Evolutionary conservation across 2,113 vertebrate genomes (phyloP).

Genomic region (Dryoscopus gambensis): DNA sequence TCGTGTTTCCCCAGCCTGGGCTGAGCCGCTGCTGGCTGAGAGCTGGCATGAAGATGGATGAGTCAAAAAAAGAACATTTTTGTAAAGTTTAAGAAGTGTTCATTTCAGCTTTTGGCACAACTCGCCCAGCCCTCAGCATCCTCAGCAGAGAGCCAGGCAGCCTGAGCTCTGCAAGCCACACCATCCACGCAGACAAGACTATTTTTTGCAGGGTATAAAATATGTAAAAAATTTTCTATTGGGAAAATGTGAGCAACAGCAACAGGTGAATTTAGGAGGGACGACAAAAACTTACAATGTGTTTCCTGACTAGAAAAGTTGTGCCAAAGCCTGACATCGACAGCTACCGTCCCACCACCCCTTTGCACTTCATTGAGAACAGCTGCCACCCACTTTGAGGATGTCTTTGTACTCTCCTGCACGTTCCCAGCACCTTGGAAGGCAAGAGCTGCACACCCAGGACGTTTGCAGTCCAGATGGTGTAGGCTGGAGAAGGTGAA

Average conservation of each 20-base stretch:
- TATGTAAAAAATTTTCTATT: neutral
- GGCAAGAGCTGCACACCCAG: neutral
- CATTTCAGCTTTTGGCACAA: neutral
- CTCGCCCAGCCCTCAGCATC: neutral
- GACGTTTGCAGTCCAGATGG: constrained; percentile 29
- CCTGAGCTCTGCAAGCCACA: neutral
- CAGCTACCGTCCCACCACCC: neutral
- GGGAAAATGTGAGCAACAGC: neutral
- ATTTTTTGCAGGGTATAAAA: neutral
- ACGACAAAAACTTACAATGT: neutral
- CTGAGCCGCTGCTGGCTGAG: fast-evolving
- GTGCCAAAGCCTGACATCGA: neutral
- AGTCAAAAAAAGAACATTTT: neutral
- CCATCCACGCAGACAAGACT: neutral
- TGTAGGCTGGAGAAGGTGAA: neutral
- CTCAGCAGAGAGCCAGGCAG: neutral
- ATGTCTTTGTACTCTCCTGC: neutral
- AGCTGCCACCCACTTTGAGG: neutral
- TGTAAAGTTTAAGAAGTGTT: neutral
- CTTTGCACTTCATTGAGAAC: neutral
- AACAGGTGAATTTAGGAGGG: neutral
- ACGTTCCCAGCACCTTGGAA: neutral
- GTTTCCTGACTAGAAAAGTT: neutral
- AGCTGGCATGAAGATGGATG: neutral
- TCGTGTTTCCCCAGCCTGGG: neutral